Conservation (phyloP, 2,797 vertebrate genomes). For the Hephaestus fuliginosus region DNA sequence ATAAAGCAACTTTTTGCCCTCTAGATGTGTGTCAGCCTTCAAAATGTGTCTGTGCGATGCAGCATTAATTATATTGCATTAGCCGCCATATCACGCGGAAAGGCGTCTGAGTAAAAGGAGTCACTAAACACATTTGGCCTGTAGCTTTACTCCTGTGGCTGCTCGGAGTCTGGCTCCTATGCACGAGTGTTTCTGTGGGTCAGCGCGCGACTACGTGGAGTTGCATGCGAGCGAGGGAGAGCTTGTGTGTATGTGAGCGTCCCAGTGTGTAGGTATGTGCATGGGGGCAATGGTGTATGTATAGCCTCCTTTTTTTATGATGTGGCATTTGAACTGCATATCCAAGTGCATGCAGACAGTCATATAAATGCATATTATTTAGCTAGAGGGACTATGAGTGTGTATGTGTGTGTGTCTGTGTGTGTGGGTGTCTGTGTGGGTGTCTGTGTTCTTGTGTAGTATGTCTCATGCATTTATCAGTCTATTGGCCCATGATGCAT, state of each 20-base stretch:
- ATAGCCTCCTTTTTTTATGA: constrained; percentile 10
- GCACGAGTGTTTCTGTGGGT: constrained; percentile 53
- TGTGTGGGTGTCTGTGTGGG: not conserved
- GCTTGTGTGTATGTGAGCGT: not conserved
- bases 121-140: constrained; percentile 77
- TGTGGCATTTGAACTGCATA: constrained; percentile 32
- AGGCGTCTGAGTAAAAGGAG: constrained; percentile 74
- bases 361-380: constrained; percentile 52
- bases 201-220: constrained; percentile 36
- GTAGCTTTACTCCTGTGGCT: constrained; percentile 63
- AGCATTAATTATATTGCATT: constrained; percentile 79
- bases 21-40: constrained; percentile 73
- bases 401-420: not conserved
- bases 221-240: constrained; percentile 26
- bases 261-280: not conserved
- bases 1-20: constrained; percentile 60
- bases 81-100: constrained; percentile 77
- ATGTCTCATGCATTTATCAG: constrained; percentile 29
- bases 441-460: not conserved
- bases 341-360: constrained; percentile 10
- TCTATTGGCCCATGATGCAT: constrained; percentile 27
- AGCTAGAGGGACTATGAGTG: not conserved
- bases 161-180: constrained; percentile 49
- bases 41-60: constrained; percentile 65
- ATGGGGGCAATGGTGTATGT: not conserved